Percentiles rank a stretch among this genome's conserved stretches.
Conservation (phyloP, 2,113 vertebrate species). For the Calyptomena viridis region DNA sequence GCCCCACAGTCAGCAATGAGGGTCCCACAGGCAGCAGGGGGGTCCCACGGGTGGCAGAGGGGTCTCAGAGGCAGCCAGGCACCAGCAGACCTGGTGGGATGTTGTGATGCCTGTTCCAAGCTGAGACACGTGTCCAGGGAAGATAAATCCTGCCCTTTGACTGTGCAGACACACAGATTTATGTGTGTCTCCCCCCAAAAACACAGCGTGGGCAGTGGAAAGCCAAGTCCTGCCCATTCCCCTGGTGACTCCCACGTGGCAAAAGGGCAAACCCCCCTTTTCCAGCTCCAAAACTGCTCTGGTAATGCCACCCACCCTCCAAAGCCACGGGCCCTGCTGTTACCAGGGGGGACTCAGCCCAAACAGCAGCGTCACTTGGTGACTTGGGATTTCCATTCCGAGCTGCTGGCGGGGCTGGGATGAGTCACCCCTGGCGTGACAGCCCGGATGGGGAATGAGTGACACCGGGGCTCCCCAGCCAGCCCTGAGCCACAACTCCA, state of each 20-base stretch:
- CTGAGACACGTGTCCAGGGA: too few species aligned
- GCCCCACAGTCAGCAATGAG: accelerated
- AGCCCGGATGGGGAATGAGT: not conserved
- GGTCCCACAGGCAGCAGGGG: not conserved
- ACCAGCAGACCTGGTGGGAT: not conserved
- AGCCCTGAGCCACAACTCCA: not conserved
- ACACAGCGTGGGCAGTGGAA: accelerated
- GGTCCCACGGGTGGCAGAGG: not conserved
- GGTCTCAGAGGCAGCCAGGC: not conserved
- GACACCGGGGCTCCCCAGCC: not conserved
- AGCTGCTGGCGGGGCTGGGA: not conserved
- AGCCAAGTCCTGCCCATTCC: not conserved
- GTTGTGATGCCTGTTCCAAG: too few species aligned
- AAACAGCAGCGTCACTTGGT: not conserved
- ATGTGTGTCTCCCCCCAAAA: not conserved
- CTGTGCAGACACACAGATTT: not conserved
- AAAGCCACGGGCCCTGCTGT: not conserved
- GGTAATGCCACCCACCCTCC: not conserved
- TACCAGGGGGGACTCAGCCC: not conserved
- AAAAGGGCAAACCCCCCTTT: not conserved
- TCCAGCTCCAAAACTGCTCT: not conserved
- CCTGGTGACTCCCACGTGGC: accelerated
- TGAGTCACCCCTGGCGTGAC: constrained; percentile 43
- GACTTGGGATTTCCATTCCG: constrained; percentile 29
- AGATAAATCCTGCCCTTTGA: not conserved